Percentiles rank a stretch among this genome's conserved stretches.
Evolutionary conservation across 2,797 vertebrate genomes (phyloP).

Genomic region (Platyrinchus mystaceus): DNA sequence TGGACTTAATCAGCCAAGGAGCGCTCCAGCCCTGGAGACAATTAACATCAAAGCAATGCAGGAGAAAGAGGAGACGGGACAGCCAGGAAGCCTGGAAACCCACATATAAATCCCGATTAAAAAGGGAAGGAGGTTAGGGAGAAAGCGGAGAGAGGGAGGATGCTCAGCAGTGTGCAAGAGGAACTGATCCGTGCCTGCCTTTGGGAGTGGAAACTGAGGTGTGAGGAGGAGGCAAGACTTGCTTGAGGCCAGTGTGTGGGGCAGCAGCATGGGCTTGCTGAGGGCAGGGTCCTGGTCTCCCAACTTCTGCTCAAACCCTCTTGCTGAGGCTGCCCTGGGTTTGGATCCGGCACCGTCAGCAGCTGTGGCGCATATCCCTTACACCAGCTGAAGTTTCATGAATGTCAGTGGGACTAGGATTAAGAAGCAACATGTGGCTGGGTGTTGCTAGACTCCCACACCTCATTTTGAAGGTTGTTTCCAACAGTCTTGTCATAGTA

Average conservation of each 20-base stretch:
- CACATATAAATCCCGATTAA: conserved; percentile 18
- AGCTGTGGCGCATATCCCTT: neutral
- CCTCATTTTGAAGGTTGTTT: neutral
- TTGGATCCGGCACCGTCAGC: fast-evolving
- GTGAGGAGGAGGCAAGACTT: neutral
- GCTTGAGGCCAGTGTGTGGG: fast-evolving
- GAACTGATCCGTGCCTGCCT: neutral
- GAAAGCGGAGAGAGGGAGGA: neutral
- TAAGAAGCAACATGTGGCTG: neutral
- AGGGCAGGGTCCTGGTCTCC: neutral
- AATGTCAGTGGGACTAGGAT: neutral
- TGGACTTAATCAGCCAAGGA: conserved; percentile 78
- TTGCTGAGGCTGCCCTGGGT: neutral
- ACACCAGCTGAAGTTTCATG: neutral
- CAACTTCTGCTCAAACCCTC: neutral
- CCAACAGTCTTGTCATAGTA: neutral
- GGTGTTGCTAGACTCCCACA: neutral
- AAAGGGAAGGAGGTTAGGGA: conserved; percentile 17
- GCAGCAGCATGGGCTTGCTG: neutral
- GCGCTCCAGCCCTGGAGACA: conserved; percentile 67
- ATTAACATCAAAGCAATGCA: conserved; percentile 73
- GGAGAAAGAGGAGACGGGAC: conserved; percentile 49
- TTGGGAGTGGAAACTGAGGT: neutral
- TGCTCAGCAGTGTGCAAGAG: fast-evolving
- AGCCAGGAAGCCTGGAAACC: conserved; percentile 56